Conservation (phyloP, 2,888 invertebrate species). For the Pelosia muscerda region DNA sequence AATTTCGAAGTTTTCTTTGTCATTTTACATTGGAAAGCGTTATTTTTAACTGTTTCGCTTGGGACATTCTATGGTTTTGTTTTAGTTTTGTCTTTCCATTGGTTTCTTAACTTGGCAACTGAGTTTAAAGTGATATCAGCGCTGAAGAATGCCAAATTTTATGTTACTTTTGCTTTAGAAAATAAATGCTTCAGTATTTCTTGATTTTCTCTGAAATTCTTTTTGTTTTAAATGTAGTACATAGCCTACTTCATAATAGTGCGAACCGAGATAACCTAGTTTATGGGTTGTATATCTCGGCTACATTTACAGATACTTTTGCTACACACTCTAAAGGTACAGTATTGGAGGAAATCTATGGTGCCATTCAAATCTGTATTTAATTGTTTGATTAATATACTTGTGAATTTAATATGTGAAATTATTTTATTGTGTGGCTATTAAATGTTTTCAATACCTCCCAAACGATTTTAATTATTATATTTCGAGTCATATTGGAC, state of each 20-base stretch:
- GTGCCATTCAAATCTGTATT: too few relatives aligned
- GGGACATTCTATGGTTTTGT: slow-evolving; percentile 5
- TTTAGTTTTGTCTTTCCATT: slow-evolving; percentile 10
- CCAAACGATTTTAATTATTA: background rate
- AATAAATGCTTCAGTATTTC: background rate
- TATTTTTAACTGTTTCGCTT: slow-evolving; percentile 20
- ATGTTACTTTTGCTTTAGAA: background rate
- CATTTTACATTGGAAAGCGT: slow-evolving; percentile 17
- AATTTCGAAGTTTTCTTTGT: slow-evolving; percentile 18
- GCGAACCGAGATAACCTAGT: background rate
- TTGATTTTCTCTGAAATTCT: background rate
- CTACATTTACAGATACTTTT: background rate
- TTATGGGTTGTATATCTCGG: background rate
- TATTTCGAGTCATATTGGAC: background rate
- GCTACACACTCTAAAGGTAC: background rate
- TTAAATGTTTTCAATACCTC: background rate
- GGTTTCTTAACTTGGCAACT: slow-evolving; percentile 16
- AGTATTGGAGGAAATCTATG: background rate
- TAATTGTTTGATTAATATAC: too few relatives aligned
- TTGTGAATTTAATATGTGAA: background rate
- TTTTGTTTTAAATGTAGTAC: background rate
- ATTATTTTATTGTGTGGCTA: background rate
- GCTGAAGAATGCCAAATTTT: slow-evolving; percentile 8
- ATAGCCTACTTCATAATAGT: slow-evolving; percentile 1
- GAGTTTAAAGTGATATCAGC: slow-evolving; percentile 6